These are phyloP conservation scores for Mactra quadrangularis DNA, from an alignment of 1,140 invertebrate genomes.

Conservation along the genomic window DNA sequence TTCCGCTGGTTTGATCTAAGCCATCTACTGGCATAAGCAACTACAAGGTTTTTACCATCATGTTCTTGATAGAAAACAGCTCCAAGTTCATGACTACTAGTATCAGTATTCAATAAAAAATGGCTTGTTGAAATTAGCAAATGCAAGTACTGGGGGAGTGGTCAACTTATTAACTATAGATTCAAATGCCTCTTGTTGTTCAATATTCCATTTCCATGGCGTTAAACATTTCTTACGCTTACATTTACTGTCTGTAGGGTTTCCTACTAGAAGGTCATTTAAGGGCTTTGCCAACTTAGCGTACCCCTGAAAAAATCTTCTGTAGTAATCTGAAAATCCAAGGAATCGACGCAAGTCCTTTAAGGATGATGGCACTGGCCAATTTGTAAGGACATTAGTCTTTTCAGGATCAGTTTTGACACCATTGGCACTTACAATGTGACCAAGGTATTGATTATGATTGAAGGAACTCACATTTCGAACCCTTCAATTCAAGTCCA, in stretches of 20 bases:
- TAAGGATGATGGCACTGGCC: constrained; percentile 60
- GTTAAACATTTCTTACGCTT: background rate
- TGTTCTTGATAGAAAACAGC: constrained; percentile 61
- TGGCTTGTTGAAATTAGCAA: constrained; percentile 45
- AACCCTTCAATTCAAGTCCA: too few relatives aligned
- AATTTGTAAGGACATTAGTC: constrained; percentile 38
- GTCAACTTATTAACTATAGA: constrained; percentile 46
- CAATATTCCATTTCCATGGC: constrained; percentile 9
- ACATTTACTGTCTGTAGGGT: constrained; percentile 24
- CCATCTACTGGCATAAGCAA: constrained; percentile 61
- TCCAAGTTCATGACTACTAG: constrained; percentile 44
- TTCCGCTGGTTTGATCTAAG: constrained; percentile 42
- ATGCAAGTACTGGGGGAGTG: constrained; percentile 62
- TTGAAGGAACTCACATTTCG: too few relatives aligned
- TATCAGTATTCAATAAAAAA: constrained; percentile 71
- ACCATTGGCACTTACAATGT: constrained; percentile 38
- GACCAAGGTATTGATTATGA: too few relatives aligned
- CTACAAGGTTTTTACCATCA: constrained; percentile 60
- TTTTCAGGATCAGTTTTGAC: constrained; percentile 50
- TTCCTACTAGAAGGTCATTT: constrained; percentile 58
- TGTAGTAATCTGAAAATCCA: constrained; percentile 63
- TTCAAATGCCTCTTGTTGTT: constrained; percentile 65
- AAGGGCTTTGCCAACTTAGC: constrained; percentile 63
- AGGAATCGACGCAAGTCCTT: constrained; percentile 63
- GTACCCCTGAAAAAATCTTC: constrained; percentile 54